Base-by-base conservation (phyloP, 2,888 invertebrate species). In the Diachrysia chrysitis region DNA sequence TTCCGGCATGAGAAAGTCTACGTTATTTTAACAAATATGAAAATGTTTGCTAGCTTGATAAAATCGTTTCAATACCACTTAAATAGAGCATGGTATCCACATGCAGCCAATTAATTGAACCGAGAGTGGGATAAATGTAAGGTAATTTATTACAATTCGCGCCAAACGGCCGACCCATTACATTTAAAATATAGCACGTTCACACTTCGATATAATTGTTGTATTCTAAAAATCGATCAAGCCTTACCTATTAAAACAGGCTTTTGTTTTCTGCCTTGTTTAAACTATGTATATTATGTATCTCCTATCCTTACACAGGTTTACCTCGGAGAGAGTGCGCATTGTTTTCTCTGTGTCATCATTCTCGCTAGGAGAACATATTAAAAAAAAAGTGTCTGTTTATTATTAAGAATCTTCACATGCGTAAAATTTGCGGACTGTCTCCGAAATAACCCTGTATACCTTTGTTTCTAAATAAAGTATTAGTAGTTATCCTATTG, bases 151-250 rank as follows among this genome's bases (percentile, higher is more conserved):
- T 90, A 89, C 88, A 85, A 89, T 90, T 89, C 87, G 85, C 84
- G 81, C 85, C 87, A 82, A 89, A 86, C 88, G 86, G 87, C 90
- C 89, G 87, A 78, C 84, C 90, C 90, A 91, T 93, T 93, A 91
- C 89, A 85, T 89, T 90, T 91, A 90, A 93, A 92, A 91, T 91
- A 92, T 91, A 87, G 90, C 90, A 87, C 87, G 87, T 90, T 91
- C 85, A 82, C 87, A 87, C 87, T 85, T 87, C 79, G 81, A 82
- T 80, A 83, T 82, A 88, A 81, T 86, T 86, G 87, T 83, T 85
- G 84, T 78, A 78, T 77, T 86, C 82, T 81, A 83, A 59, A 29
- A 64, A 76, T 71, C 70, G 19, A 63, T 70, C 35, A 32, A 53
- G 51, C 48, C 42, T 4, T 42, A 16, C 32, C 42, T 51, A 19